Evolutionary conservation across 1,140 invertebrate species (phyloP).

Genomic region (Drosophila kohkoa): DNA sequence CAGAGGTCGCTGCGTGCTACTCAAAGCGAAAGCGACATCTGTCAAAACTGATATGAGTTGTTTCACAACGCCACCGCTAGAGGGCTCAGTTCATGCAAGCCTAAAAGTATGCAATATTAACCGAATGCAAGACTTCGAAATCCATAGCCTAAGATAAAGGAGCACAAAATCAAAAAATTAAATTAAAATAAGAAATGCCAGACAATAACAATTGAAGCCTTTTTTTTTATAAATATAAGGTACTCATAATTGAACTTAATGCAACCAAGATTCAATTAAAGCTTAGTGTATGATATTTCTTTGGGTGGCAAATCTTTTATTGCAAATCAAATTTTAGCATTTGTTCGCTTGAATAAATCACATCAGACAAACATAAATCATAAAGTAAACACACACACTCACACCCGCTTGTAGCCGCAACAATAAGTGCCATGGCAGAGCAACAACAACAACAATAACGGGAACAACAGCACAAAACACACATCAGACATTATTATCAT

Average conservation of each 20-base stretch:
- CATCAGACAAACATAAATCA: constrained; percentile 82
- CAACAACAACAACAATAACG: too few relatives aligned
- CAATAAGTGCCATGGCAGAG: constrained; percentile 42
- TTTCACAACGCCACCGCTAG: constrained; percentile 20
- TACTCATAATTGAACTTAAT: neutral
- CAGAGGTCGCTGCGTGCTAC: constrained; percentile 47
- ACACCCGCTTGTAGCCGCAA: constrained; percentile 26
- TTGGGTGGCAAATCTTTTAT: constrained; percentile 58
- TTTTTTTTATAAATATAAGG: neutral
- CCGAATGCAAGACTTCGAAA: neutral
- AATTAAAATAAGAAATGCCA: neutral
- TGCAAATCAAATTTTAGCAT: constrained; percentile 78
- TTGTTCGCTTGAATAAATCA: constrained; percentile 82
- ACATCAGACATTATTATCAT: constrained; percentile 84
- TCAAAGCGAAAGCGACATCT: constrained; percentile 49
- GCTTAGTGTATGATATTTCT: neutral
- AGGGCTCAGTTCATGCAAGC: neutral
- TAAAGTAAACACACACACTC: constrained; percentile 56
- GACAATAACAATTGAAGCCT: neutral
- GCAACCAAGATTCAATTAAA: constrained; percentile 45
- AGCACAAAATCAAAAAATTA: neutral
- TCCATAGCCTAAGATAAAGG: neutral
- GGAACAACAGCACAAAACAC: constrained; percentile 65
- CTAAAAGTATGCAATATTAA: constrained; percentile 33
- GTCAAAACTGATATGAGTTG: constrained; percentile 15